These are phyloP conservation scores for Eriosoma lanigerum DNA, from an alignment of 1,140 invertebrate species.

Conservation along the genomic window DNA sequence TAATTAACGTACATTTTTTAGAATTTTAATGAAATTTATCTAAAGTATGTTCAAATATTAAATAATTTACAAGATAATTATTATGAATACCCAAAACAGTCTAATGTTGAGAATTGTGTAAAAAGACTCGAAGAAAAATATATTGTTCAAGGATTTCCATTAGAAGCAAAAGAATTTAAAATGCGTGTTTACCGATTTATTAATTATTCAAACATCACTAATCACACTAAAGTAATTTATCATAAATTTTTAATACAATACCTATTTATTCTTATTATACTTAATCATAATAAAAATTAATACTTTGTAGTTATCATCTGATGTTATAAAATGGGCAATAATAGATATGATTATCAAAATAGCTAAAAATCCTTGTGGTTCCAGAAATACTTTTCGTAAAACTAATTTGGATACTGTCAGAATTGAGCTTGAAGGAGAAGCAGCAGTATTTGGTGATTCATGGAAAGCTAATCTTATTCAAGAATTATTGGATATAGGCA, in stretches of 20 bases:
- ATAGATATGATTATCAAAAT: constrained; percentile 16
- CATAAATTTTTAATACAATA: no score
- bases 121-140: constrained; percentile 31
- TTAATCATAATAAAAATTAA: not conserved
- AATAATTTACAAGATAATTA: constrained; percentile 12
- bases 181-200: constrained; percentile 29
- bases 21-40: constrained; percentile 31
- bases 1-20: not conserved
- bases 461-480: constrained; percentile 25
- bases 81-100: constrained; percentile 5
- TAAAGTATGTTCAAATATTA: constrained; percentile 30
- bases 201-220: constrained; percentile 35
- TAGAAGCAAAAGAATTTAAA: constrained; percentile 49
- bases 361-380: constrained; percentile 41
- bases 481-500: constrained; percentile 25
- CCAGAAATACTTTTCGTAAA: constrained; percentile 39
- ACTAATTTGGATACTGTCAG: constrained; percentile 32
- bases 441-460: constrained; percentile 24
- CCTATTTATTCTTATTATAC: not conserved
- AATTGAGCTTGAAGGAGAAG: constrained; percentile 39
- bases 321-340: constrained; percentile 37
- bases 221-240: constrained; percentile 3
- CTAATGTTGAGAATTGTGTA: constrained; percentile 5
- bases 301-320: not conserved
- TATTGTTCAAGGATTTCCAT: constrained; percentile 32